These are phyloP conservation scores for Galagoides demidoff DNA, from an alignment of 2,797 vertebrate species.

Conservation along the genomic window DNA sequence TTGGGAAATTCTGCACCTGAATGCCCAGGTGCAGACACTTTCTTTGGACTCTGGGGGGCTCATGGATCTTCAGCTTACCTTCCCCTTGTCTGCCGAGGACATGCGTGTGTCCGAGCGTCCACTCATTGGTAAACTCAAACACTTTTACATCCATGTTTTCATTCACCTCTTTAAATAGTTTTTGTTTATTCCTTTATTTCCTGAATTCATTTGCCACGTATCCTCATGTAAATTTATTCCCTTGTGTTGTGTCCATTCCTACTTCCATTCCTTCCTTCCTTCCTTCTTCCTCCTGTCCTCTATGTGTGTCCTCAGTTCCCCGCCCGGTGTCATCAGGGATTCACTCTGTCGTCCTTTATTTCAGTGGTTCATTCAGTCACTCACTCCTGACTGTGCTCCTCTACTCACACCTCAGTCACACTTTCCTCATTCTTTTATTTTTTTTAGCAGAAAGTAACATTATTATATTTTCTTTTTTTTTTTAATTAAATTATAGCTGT, in stretches of 20 bases:
- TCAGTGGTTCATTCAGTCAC: background rate
- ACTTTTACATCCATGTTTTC: accelerated
- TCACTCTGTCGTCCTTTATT: background rate
- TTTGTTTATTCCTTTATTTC: background rate
- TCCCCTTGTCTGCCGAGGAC: accelerated
- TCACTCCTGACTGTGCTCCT: background rate
- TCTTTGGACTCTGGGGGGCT: background rate
- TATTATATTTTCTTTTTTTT: too few species aligned
- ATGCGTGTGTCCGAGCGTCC: too few species aligned
- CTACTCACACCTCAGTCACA: background rate
- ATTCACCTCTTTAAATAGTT: background rate
- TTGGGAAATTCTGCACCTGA: background rate
- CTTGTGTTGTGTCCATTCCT: too few species aligned
- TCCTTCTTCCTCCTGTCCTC: background rate
- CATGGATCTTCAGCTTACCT: background rate
- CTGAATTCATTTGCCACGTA: background rate
- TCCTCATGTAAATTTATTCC: too few species aligned
- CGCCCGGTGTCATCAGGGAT: accelerated
- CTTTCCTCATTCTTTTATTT: too few species aligned
- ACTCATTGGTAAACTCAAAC: accelerated
- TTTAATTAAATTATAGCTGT: too few species aligned
- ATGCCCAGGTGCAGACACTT: background rate
- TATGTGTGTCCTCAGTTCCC: accelerated
- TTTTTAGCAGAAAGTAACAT: too few species aligned
- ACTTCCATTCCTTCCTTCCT: too few species aligned